Percentiles rank a stretch among this genome's conserved stretches.
phyloP scores from a whole-genome alignment of 1,140 invertebrate genomes.

The Rhagoletis pomonella region DNA sequence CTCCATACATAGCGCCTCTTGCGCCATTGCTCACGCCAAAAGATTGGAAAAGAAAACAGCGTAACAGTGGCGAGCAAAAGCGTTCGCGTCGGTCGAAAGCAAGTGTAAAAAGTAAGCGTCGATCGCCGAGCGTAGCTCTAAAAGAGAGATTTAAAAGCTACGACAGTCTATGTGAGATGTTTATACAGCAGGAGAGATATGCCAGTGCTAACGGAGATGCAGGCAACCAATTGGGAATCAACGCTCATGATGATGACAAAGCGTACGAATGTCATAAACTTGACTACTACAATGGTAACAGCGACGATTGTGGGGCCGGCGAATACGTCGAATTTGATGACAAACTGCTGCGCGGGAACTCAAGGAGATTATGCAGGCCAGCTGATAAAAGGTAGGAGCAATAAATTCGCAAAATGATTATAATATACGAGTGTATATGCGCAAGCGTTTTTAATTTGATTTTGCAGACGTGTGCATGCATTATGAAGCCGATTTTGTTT shows the following conservation, averaged over 20 bases:
- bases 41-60: slow-evolving; percentile 5
- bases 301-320: neutral
- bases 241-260: neutral
- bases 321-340: slow-evolving; percentile 23
- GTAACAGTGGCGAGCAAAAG: neutral
- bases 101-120: slow-evolving; percentile 20
- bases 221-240: neutral
- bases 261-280: neutral
- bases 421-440: neutral
- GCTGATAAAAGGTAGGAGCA: slow-evolving; percentile 26
- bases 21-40: slow-evolving; percentile 37
- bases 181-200: slow-evolving; percentile 7
- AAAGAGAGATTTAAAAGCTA: slow-evolving; percentile 25
- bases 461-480: neutral
- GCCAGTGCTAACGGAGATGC: slow-evolving; percentile 22
- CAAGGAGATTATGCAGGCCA: too few species aligned
- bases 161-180: slow-evolving; percentile 25
- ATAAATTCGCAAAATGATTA: neutral
- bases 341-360: neutral
- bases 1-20: slow-evolving; percentile 41
- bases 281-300: neutral
- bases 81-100: neutral
- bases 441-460: neutral
- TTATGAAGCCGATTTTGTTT: neutral
- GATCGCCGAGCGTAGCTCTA: neutral